A percentile compares a stretch with the other conserved stretches of the same genome.
phyloP scores from a whole-genome alignment of 2,888 invertebrate species.

The Temnothorax rugatulus region DNA sequence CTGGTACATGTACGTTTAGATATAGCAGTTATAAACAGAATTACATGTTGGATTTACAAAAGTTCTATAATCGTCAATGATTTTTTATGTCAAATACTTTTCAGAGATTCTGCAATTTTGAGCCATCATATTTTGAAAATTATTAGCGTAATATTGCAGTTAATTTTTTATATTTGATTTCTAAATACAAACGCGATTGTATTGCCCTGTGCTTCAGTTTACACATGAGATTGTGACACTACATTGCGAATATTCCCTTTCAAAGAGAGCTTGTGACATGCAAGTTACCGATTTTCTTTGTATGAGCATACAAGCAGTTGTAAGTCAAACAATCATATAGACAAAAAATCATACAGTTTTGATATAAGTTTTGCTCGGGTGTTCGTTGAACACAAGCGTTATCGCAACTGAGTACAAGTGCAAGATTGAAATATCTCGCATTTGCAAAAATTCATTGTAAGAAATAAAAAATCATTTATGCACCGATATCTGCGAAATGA shows the following conservation, averaged over 20 bases:
- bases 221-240: not conserved
- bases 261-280: not conserved
- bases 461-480: slow-evolving; percentile 6
- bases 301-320: not conserved
- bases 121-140: not conserved
- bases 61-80: not conserved
- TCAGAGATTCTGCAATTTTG: not conserved
- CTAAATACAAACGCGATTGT: slow-evolving; percentile 1
- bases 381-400: not conserved
- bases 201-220: not conserved
- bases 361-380: not conserved
- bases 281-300: not conserved
- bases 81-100: not conserved
- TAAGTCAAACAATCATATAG: not conserved
- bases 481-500: not conserved
- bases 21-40: not conserved
- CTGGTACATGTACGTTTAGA: not conserved
- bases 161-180: not conserved
- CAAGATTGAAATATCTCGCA: not conserved
- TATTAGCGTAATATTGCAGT: not conserved
- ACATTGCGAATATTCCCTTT: slow-evolving; percentile 17
- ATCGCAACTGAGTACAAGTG: not conserved
- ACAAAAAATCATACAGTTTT: not conserved
- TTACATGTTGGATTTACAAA: not conserved
- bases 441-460: not conserved